These are phyloP conservation scores for Glossophaga mutica DNA, from an alignment of 2,797 vertebrate species.

Conservation along the genomic window DNA sequence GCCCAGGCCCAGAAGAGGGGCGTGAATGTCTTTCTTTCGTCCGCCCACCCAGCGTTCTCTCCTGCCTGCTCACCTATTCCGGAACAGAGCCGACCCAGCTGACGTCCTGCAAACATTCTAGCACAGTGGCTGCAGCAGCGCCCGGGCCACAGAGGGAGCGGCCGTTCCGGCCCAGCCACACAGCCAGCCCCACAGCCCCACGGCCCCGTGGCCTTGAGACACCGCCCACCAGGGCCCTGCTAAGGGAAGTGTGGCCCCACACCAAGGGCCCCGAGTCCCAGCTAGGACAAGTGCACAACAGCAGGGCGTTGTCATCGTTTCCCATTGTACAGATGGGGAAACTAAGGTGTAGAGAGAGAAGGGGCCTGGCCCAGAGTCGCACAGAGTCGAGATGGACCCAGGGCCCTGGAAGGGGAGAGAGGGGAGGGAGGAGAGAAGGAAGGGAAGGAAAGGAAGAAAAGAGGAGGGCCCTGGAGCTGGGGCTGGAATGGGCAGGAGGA, in stretches of 20 bases:
- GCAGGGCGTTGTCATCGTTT: background rate
- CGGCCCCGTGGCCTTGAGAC: background rate
- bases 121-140: background rate
- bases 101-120: fast-evolving
- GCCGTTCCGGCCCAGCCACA: background rate
- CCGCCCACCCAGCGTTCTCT: background rate
- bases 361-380: background rate
- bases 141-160: background rate
- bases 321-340: background rate
- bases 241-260: too few species aligned
- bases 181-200: background rate
- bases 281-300: background rate
- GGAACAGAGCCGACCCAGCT: background rate
- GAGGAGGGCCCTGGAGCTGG: background rate
- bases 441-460: background rate
- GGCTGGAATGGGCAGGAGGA: too few species aligned
- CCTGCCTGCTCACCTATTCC: fast-evolving
- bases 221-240: fast-evolving
- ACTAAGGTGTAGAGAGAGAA: background rate
- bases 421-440: background rate
- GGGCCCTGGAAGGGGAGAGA: background rate
- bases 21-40: background rate
- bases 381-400: background rate
- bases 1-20: background rate
- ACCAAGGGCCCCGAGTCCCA: background rate